Percentiles rank a stretch among this genome's conserved stretches.
Evolutionary conservation across 1,140 invertebrate species (phyloP).

Genomic region (Melanaphis sacchari): DNA sequence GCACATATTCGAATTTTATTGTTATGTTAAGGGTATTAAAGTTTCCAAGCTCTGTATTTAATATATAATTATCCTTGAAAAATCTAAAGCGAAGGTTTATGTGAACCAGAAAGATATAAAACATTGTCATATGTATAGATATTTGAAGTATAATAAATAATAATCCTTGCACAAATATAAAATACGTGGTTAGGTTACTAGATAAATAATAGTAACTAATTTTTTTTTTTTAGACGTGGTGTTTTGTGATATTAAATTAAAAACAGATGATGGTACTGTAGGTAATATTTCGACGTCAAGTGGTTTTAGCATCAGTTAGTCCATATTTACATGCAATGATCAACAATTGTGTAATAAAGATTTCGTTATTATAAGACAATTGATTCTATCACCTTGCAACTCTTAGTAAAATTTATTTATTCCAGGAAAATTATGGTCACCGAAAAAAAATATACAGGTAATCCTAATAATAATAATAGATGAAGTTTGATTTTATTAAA

Average conservation of each 20-base stretch:
- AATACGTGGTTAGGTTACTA: too few species aligned
- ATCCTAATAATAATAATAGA: conserved; percentile 1
- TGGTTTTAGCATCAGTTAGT: conserved; percentile 90
- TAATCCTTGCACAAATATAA: conserved; percentile 85
- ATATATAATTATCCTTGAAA: too few species aligned
- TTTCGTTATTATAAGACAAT: conserved; percentile 81
- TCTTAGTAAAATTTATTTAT: conserved; percentile 91
- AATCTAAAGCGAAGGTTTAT: too few species aligned
- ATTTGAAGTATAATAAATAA: conserved; percentile 86
- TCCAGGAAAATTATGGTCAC: conserved; percentile 88
- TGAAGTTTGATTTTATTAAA: background rate
- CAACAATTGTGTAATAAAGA: conserved; percentile 85
- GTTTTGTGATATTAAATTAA: conserved; percentile 88
- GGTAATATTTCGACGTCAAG: conserved; percentile 88
- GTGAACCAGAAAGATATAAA: too few species aligned
- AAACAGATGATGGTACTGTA: conserved; percentile 72
- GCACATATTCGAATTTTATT: too few species aligned
- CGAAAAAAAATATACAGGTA: conserved; percentile 91
- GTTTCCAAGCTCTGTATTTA: too few species aligned
- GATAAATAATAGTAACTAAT: background rate
- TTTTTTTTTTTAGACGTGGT: conserved; percentile 70
- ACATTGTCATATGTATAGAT: too few species aligned
- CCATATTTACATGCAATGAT: conserved; percentile 99
- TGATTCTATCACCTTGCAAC: conserved; percentile 77
- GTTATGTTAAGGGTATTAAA: too few species aligned